Base-by-base conservation (phyloP, 2,888 invertebrate genomes). In the Flexamia atlantica region DNA sequence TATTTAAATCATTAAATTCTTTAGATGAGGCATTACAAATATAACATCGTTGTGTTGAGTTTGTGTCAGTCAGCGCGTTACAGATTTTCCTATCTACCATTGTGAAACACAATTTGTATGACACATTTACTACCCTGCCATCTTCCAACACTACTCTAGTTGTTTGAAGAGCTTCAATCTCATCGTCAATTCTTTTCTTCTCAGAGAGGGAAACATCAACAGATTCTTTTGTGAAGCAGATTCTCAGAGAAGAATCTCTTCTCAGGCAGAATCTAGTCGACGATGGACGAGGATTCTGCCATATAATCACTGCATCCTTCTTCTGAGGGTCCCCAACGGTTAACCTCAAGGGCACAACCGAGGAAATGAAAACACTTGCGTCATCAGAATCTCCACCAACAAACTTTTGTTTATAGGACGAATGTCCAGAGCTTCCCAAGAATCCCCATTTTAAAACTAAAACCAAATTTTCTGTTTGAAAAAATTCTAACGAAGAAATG, bases 391-490 rank as follows among this genome's bases (percentile, higher is more conserved):
- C n/a, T 64, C 20, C 4, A 3, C 3, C 3, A 17, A 9, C 12
- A 64, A 64, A 17, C 14, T 25, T 64, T 64, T 64, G 64, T 14
- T 64, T 64, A 25, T 9, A 64, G 30, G 64, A 64, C 20, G 64
- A 64, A 64, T 64, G 23, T 9, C 64, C 64, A 64, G 64, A 64
- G 30, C 64, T 64, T 20, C 64, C 20, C 12, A 14, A 2, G 1
- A 64, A 30, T 10, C 64, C 30, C 64, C 64, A 64, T 23, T 64
- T 64, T 64, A 64, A 64, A 10, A 64, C 30, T 30, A 64, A 64
- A 28, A 10, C 9, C 64, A 64, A 28, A 17, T 64, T 64, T 46
- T 46, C 7, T 46, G 17, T 14, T 12, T 46, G 3, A 46, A 4
- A 9, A 46, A 17, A 17, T 46, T 9, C 12, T 12, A 46, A 9